These are phyloP conservation scores for Panthera leo DNA, from an alignment of 2,113 vertebrate species.

Conservation along the genomic window DNA sequence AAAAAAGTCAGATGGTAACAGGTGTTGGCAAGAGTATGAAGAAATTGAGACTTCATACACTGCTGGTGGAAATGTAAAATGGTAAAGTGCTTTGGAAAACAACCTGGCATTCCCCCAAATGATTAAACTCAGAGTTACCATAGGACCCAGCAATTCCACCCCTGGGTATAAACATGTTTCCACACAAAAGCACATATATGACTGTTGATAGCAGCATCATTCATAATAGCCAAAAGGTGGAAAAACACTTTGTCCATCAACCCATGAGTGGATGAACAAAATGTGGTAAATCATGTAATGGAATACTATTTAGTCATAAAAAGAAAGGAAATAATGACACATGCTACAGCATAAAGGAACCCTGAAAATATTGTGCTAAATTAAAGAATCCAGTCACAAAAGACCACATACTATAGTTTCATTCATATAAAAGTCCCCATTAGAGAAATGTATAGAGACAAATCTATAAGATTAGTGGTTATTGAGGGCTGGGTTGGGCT, in stretches of 20 bases:
- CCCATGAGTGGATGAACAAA: background rate
- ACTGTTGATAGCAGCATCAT: background rate
- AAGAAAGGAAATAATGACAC: background rate
- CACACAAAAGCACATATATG: background rate
- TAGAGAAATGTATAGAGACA: background rate
- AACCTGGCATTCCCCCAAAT: background rate
- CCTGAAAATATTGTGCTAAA: background rate
- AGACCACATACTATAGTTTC: background rate
- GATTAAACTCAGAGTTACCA: background rate
- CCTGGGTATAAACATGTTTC: background rate
- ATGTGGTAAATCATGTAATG: background rate
- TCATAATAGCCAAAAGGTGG: background rate
- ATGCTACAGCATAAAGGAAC: background rate
- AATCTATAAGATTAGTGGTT: background rate
- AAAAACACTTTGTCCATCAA: background rate
- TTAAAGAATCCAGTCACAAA: background rate
- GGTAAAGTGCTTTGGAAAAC: background rate
- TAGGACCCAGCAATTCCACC: background rate
- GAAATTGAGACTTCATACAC: background rate
- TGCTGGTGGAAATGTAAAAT: background rate
- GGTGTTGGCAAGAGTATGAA: background rate
- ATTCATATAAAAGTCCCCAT: background rate
- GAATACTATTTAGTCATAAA: background rate
- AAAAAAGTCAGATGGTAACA: background rate
- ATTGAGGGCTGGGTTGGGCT: background rate